Evolutionary conservation across 1,140 invertebrate species (phyloP).

Genomic region (Drosophila pandora): DNA sequence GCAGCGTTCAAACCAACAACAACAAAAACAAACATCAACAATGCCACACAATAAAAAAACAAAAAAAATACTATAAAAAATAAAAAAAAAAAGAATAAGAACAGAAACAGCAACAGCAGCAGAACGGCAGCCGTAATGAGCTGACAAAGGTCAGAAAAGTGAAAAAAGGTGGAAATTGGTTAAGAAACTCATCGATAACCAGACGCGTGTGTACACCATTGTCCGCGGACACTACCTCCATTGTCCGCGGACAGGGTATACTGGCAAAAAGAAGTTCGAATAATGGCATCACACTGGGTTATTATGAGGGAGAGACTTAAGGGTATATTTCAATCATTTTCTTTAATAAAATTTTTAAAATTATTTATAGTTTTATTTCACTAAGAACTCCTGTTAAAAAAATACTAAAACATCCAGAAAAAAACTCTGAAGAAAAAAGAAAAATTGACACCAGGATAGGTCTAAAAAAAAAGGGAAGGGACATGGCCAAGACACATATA

Average conservation of each 20-base stretch:
- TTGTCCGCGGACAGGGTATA: conserved; percentile 31
- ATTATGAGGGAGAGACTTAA: no score
- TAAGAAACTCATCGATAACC: conserved; percentile 29
- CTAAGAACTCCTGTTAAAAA: no score
- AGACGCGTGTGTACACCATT: conserved; percentile 20
- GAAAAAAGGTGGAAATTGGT: conserved; percentile 40
- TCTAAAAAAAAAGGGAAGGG: neutral
- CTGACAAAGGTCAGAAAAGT: conserved; percentile 39
- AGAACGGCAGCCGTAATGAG: conserved; percentile 42
- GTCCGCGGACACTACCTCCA: conserved; percentile 17
- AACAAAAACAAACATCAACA: conserved; percentile 12
- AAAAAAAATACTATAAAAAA: neutral
- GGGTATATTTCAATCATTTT: no score
- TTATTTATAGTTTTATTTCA: no score
- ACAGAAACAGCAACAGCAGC: conserved; percentile 22
- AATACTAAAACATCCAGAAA: no score
- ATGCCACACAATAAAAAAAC: conserved; percentile 9
- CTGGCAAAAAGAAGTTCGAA: conserved; percentile 1
- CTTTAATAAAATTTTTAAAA: no score
- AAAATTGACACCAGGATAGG: no score
- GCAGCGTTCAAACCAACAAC: conserved; percentile 22
- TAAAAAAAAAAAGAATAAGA: conserved; percentile 3
- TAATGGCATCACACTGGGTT: conserved; percentile 2
- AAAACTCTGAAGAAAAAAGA: no score
- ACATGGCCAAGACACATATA: neutral